A percentile compares a stretch with the other conserved stretches of the same genome.
Evolutionary conservation across 2,113 vertebrate species (phyloP).

Genomic region (Rhagologus leucostigma): DNA sequence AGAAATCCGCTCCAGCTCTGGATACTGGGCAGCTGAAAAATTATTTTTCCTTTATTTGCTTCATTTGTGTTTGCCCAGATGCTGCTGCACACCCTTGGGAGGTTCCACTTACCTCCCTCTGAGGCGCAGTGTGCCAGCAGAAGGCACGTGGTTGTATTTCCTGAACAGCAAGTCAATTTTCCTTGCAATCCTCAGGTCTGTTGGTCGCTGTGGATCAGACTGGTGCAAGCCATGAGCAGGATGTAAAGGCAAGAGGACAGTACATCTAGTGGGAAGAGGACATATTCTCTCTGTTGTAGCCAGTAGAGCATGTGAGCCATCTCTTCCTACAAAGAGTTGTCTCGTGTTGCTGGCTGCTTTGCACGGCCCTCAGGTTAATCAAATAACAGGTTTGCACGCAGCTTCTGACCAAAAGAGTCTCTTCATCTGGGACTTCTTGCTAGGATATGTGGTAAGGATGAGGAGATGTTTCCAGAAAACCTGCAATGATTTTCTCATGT

Average conservation of each 20-base stretch:
- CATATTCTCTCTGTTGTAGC: neutral
- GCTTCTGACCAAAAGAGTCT: neutral
- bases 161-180: neutral
- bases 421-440: neutral
- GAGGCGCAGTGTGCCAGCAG: neutral
- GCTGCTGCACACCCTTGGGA: neutral
- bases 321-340: neutral
- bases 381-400: neutral
- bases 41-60: neutral
- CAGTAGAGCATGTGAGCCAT: neutral
- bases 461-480: neutral
- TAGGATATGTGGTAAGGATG: neutral
- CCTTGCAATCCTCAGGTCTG: neutral
- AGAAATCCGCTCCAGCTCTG: neutral
- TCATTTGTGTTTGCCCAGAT: neutral
- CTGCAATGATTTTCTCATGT: neutral
- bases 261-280: neutral
- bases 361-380: neutral
- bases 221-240: neutral
- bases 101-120: neutral
- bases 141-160: neutral
- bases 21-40: neutral
- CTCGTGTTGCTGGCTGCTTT: neutral
- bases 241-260: neutral
- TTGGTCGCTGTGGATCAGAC: neutral